Percentiles rank a stretch among this genome's conserved stretches.
Evolutionary conservation across 2,113 vertebrate species (phyloP).

Genomic region (Siphamia tubifer): DNA sequence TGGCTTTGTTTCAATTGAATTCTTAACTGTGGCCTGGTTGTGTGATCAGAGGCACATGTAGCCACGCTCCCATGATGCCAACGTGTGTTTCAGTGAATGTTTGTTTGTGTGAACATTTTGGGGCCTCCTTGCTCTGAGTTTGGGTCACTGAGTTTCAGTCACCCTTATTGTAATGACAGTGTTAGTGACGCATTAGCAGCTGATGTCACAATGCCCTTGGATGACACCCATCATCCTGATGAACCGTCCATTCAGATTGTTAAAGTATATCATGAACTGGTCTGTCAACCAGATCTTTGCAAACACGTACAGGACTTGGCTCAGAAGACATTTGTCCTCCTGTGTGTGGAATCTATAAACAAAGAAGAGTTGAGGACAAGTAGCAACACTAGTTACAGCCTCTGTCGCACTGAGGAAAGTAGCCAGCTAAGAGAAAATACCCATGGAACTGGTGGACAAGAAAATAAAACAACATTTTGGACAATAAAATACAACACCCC

Average conservation of each 20-base stretch:
- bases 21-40: neutral
- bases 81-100: neutral
- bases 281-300: neutral
- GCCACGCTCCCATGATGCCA: neutral
- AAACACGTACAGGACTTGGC: neutral
- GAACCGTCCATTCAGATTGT: neutral
- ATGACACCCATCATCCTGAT: neutral
- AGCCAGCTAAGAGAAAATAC: too few relatives aligned
- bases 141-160: slow-evolving; percentile 12
- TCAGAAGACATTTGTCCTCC: too few relatives aligned
- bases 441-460: too few relatives aligned
- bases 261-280: neutral
- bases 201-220: slow-evolving; percentile 14
- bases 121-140: neutral
- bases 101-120: neutral
- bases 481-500: too few relatives aligned
- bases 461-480: too few relatives aligned
- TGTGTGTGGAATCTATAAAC: too few relatives aligned
- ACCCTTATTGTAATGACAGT: neutral
- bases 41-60: neutral
- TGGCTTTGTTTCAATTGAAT: too few relatives aligned
- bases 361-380: too few relatives aligned
- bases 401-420: too few relatives aligned
- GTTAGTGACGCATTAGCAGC: neutral
- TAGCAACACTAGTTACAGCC: too few relatives aligned